Percentiles rank a stretch among this genome's conserved stretches.
Conservation (phyloP, 2,888 invertebrate species). For the Agrotis clavis region DNA sequence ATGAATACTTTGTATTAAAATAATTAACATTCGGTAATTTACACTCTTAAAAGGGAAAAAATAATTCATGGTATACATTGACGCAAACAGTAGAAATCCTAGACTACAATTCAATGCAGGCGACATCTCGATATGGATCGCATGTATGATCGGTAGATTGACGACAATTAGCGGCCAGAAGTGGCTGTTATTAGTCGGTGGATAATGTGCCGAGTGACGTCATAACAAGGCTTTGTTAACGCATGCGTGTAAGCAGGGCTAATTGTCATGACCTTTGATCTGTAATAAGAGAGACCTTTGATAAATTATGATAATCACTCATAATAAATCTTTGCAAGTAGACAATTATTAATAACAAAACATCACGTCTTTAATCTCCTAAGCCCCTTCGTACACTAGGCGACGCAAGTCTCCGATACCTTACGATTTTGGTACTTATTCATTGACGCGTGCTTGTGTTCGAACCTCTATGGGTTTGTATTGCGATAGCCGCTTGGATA, state of each 20-base stretch:
- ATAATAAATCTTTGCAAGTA: not conserved
- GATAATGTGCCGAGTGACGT: conserved; percentile 8
- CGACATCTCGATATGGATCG: conserved; percentile 5
- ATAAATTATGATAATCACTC: not conserved
- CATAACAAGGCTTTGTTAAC: conserved; percentile 15
- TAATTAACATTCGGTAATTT: too few species aligned
- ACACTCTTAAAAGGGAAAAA: too few species aligned
- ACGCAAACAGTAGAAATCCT: conserved; percentile 25
- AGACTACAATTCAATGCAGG: conserved; percentile 9
- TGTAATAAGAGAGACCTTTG: not conserved
- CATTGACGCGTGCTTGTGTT: too few species aligned
- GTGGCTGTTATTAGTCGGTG: conserved; percentile 3
- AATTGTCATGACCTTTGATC: not conserved
- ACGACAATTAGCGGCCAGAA: conserved; percentile 28
- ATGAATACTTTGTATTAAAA: too few species aligned
- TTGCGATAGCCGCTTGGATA: too few species aligned
- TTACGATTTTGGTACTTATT: too few species aligned
- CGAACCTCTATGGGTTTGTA: too few species aligned
- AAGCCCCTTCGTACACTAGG: too few species aligned
- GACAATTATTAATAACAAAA: not conserved
- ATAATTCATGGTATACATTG: not conserved
- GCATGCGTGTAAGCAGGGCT: not conserved
- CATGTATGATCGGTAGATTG: conserved; percentile 26
- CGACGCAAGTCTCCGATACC: too few species aligned
- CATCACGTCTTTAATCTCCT: too few species aligned